Evolutionary conservation across 2,888 invertebrate species (phyloP), one percentile per base, ranked within the genome.

Genomic region (Synergus gifuensis): DNA sequence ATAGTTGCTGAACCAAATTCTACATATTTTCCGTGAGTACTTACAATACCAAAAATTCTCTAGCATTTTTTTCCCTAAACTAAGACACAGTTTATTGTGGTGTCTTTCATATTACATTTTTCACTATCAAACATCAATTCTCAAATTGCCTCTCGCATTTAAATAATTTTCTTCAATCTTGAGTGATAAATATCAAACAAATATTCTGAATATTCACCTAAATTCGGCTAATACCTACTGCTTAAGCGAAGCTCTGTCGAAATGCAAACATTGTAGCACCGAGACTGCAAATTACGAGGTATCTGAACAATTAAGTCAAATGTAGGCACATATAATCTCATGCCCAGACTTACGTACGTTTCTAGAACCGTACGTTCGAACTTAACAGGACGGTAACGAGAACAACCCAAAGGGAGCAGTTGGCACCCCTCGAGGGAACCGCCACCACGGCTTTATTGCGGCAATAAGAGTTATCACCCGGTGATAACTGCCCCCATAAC

Each of bases 381-480:
- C 58, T 54, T 64, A 49, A 69, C 60, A 66, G 73, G 49, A 73
- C 62, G 81, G 81, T 83, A 83, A 82, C 83, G 81, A 83, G 83
- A 83, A 77, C 76, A 82, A 80, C 77, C 84, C 81, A 58, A 78
- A 77, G 82, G 83, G 85, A 83, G 80, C 82, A 81, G 84, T 84
- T 83, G 80, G 82, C 82, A 80, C 78, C 83, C 81, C 84, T 82
- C 73, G 81, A 73, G 85, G 82, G 80, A 83, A 69, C 78, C 78
- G 28, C 54, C 60, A 78, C 73, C 81, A 83, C 77, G 84, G 85
- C 86, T 89, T 89, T 88, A 89, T 89, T 87, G 86, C 86, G 83
- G 88, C 87, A 88, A 89, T 89, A 89, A 88, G 88, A 89, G 88
- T 88, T 89, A 89, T 89, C 87, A 86, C 88, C 85, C 86, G 83